Evolutionary conservation across 1,140 invertebrate genomes (phyloP).

Genomic region (Ostrea denselamellosa): DNA sequence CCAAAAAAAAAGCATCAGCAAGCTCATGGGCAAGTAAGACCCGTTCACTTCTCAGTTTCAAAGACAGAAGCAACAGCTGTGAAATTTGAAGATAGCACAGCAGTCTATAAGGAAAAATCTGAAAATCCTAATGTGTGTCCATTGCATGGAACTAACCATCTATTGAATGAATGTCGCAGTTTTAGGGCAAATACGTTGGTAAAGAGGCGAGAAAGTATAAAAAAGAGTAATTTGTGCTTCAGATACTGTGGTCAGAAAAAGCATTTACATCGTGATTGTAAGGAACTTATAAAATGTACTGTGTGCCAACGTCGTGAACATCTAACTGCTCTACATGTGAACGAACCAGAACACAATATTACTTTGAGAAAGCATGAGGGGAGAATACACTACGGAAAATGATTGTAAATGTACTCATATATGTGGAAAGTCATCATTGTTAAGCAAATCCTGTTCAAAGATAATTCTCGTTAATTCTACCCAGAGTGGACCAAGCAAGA

Average conservation of each 20-base stretch:
- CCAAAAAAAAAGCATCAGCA: too few species aligned
- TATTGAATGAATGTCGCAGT: neutral
- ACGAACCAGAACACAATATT: neutral
- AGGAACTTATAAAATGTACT: conserved; percentile 39
- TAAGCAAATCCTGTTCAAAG: conserved; percentile 31
- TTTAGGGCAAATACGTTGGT: neutral
- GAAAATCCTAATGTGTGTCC: neutral
- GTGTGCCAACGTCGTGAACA: conserved; percentile 52
- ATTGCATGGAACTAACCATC: neutral
- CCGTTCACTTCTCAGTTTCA: too few species aligned
- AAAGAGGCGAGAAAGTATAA: neutral
- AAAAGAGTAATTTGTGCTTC: conserved; percentile 47
- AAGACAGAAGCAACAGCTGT: too few species aligned
- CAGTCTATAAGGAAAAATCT: too few species aligned
- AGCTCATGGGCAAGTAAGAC: too few species aligned
- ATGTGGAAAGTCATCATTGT: neutral
- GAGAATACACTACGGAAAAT: neutral
- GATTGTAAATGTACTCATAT: neutral
- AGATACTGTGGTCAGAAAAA: conserved; percentile 47
- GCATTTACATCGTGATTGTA: conserved; percentile 50
- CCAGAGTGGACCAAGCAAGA: neutral
- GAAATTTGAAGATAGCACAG: too few species aligned
- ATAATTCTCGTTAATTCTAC: neutral
- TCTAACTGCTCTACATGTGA: conserved; percentile 43
- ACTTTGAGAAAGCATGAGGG: neutral